Percentiles rank a stretch among this genome's conserved stretches.
phyloP scores from a whole-genome alignment of 2,113 vertebrate genomes.

The Protobothrops mucrosquamatus region DNA sequence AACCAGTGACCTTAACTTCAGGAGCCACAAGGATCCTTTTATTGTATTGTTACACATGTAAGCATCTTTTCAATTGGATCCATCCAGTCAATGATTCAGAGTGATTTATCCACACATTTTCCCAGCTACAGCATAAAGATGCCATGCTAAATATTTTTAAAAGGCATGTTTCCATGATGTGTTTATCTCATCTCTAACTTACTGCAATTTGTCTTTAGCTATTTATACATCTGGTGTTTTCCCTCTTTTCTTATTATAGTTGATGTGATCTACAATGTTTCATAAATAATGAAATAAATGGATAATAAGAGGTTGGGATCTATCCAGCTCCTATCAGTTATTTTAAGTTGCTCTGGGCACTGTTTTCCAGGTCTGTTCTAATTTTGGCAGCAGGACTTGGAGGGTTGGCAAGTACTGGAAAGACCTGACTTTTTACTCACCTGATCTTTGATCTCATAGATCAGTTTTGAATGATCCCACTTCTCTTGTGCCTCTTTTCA shows the following conservation, averaged over 20 bases:
- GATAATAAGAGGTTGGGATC: background rate
- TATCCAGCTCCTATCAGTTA: background rate
- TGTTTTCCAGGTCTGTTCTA: background rate
- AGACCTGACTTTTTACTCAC: background rate
- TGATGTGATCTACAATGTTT: background rate
- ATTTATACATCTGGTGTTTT: background rate
- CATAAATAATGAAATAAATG: background rate
- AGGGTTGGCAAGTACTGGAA: background rate
- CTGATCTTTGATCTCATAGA: background rate
- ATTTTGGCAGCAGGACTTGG: background rate
- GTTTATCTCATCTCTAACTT: background rate
- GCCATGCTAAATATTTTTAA: background rate
- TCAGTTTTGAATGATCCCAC: background rate
- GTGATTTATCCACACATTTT: background rate
- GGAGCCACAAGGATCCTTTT: background rate
- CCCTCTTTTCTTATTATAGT: background rate
- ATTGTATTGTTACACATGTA: background rate
- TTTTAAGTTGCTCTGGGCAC: background rate
- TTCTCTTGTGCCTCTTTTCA: background rate
- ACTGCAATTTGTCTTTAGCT: background rate
- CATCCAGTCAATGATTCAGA: background rate
- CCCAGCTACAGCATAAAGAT: background rate
- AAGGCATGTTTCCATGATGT: background rate
- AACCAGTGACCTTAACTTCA: background rate
- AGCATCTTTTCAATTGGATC: background rate